A percentile compares a stretch with the other conserved stretches of the same genome.
Evolutionary conservation across 2,113 vertebrate genomes (phyloP).

Genomic region (Crotophaga sulcirostris): DNA sequence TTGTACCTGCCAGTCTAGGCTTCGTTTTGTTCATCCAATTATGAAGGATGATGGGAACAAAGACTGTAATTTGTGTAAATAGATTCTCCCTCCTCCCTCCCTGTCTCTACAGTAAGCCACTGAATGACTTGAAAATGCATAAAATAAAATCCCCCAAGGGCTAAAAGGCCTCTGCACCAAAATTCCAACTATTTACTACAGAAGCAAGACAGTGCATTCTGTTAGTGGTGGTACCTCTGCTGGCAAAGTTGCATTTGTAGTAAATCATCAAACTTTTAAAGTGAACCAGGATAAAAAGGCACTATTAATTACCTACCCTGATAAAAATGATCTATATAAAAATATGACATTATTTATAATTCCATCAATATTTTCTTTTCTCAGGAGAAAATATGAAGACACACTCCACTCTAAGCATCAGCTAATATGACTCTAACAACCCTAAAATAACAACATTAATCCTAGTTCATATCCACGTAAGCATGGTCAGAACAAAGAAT

Average conservation of each 20-base stretch:
- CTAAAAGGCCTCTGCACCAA: neutral
- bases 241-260: neutral
- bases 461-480: neutral
- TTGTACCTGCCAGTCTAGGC: neutral
- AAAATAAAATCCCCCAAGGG: neutral
- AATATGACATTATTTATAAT: neutral
- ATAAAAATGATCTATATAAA: neutral
- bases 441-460: neutral
- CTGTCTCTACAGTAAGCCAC: neutral
- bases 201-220: neutral
- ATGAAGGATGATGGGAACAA: constrained; percentile 9
- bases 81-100: neutral
- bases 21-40: neutral
- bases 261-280: neutral
- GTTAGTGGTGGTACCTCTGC: neutral
- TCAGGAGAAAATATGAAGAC: neutral
- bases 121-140: constrained; percentile 7
- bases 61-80: constrained; percentile 19
- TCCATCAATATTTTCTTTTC: neutral
- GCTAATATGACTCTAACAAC: neutral
- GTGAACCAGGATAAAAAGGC: neutral
- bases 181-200: neutral
- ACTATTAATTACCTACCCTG: neutral
- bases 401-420: neutral
- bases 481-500: neutral